Evolutionary conservation across 2,797 vertebrate genomes (phyloP).

Genomic region (Darevskia nairensis): DNA sequence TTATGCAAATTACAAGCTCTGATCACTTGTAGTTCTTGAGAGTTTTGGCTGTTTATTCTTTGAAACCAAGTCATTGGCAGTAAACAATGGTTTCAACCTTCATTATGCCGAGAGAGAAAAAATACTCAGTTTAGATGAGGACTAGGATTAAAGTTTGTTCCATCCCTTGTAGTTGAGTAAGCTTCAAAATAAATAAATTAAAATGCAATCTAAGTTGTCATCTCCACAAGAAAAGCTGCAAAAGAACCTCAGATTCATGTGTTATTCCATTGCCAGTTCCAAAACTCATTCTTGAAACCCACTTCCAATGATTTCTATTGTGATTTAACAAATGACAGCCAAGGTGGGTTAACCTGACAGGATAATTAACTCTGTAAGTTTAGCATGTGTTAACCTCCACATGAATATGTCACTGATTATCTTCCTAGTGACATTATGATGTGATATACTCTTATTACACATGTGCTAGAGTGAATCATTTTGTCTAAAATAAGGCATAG

Average conservation of each 20-base stretch:
- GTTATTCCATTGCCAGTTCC: not conserved
- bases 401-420: not conserved
- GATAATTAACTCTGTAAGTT: not conserved
- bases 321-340: not conserved
- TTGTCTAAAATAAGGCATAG: not conserved
- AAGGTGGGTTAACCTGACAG: not conserved
- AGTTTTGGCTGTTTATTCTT: not conserved
- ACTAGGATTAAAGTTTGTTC: not conserved
- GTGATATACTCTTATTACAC: not conserved
- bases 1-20: not conserved
- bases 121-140: not conserved
- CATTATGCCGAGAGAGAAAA: conserved; percentile 11
- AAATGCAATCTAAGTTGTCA: not conserved
- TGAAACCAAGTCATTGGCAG: not conserved
- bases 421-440: not conserved
- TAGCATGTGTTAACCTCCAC: not conserved
- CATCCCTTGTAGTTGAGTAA: not conserved
- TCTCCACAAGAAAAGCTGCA: not conserved
- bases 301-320: not conserved
- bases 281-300: not conserved
- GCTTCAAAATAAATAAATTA: not conserved
- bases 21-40: not conserved
- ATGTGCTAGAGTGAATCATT: not conserved
- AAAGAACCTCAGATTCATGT: not conserved
- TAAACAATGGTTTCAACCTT: not conserved